Evolutionary conservation across 2,113 vertebrate species (phyloP), one percentile per base, ranked within the genome.

Genomic region (Mohoua ochrocephala): DNA sequence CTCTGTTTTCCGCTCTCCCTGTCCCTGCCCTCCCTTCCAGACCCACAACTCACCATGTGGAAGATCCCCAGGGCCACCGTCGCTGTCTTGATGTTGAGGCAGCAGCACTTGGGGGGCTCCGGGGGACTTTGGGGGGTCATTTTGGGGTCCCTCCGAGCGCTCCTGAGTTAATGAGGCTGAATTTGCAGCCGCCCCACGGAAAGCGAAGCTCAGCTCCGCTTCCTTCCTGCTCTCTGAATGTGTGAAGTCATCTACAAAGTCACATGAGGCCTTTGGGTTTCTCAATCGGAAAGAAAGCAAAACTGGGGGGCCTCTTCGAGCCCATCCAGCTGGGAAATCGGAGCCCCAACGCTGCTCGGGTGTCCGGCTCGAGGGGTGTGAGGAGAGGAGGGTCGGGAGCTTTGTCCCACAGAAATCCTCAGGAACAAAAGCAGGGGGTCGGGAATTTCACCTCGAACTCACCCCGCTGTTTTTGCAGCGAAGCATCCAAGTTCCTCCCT

Each of bases 11-110:
- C 68, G 9, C 6, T 6, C 23, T 52, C 69, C 74, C 45, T 70
- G 19, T 52, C 60, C 45, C 64, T 22, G 33, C 44, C 24, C 63
- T n/a, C 4, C 3, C 22, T 33, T 28, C 7, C 54, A 31, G 15
- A 14, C 60, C 59, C 63, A 28, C 11, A 42, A 97, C 98, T 98
- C 92, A 98, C 98, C 97, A 97, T 81, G 12, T 98, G 98, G 95
- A 98, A 98, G 91, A 98, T 64, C 50, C 97, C 98, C 76, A 98
- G 94, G 19, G 96, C 57, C 0, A 89, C 82, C 27, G 98, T 97
- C 4, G 91, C 95, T 0, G 97, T 91, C 73, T 97, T 97, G 89
- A 97, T 95, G 3, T 90, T 98, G 94, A 98, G 96, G 93, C 87
- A 98, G 76, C 97, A 98, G 95, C 97, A 98, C 16, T 13, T 93